Conservation (phyloP, 2,797 vertebrate genomes). For the Megaceryle alcyon region DNA sequence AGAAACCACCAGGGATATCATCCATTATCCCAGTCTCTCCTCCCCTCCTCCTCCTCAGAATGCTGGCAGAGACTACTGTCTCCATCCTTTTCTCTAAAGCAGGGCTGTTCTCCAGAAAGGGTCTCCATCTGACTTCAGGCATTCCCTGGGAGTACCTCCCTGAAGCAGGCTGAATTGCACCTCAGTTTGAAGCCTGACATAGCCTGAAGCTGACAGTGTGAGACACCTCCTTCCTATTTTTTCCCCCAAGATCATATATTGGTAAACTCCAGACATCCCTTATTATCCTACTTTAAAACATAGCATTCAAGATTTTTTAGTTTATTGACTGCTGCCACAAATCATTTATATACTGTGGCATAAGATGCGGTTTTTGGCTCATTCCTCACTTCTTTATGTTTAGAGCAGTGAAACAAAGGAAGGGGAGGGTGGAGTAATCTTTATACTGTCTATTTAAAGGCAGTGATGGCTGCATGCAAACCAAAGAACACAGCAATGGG, state of each 20-base stretch:
- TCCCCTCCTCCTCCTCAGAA: background rate
- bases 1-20: background rate
- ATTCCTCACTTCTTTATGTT: conserved; percentile 42
- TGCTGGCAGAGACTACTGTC: background rate
- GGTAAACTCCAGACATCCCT: background rate
- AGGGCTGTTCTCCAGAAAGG: background rate
- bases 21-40: background rate
- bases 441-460: conserved; percentile 53
- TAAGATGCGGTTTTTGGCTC: conserved; percentile 22
- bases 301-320: background rate
- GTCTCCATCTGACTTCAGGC: background rate
- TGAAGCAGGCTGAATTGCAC: background rate
- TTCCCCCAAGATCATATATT: background rate
- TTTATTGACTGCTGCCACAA: conserved; percentile 27
- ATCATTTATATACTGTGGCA: background rate
- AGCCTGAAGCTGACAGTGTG: background rate
- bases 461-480: background rate
- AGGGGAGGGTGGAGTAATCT: conserved; percentile 44
- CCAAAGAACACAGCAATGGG: background rate
- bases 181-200: background rate
- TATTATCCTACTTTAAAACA: conserved; percentile 12
- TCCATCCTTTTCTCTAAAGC: background rate
- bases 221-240: conserved; percentile 7
- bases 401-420: conserved; percentile 49
- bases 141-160: background rate